Percentiles rank a stretch among this genome's conserved stretches.
Evolutionary conservation across 2,797 vertebrate species (phyloP).

Genomic region (Phoeniculus purpureus): DNA sequence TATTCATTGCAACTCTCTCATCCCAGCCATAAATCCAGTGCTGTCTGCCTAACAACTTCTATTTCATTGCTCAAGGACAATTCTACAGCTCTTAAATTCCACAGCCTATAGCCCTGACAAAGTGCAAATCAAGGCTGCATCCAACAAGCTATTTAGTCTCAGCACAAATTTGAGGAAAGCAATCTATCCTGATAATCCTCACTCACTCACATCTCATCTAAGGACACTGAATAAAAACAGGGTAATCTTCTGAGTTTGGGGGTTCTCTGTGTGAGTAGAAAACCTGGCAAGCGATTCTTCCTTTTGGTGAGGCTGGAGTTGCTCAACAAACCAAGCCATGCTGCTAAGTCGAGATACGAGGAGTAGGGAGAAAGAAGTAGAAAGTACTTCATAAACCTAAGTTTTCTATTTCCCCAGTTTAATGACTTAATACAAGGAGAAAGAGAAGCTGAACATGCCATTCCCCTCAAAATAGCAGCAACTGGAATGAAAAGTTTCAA

Average conservation of each 20-base stretch:
- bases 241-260: not conserved
- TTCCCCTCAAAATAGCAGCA: not conserved
- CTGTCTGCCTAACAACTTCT: not conserved
- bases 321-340: not conserved
- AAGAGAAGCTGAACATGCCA: not conserved
- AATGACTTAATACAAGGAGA: not conserved
- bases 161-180: not conserved
- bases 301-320: not conserved
- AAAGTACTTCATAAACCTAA: not conserved
- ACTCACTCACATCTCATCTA: not conserved
- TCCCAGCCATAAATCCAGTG: not conserved
- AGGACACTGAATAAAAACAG: not conserved
- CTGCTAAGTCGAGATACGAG: not conserved
- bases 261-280: not conserved
- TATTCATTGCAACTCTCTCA: constrained; percentile 13
- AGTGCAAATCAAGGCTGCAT: not conserved
- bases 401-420: not conserved
- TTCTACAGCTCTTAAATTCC: not conserved
- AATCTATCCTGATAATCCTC: not conserved
- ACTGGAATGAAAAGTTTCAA: not conserved
- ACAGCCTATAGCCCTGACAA: not conserved
- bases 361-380: not conserved
- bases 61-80: not conserved
- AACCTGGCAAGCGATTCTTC: not conserved
- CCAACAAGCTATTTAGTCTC: not conserved